Evolutionary conservation across 2,113 vertebrate species (phyloP), one percentile per base, ranked within the genome.

Genomic region (Cynoglossus semilaevis): DNA sequence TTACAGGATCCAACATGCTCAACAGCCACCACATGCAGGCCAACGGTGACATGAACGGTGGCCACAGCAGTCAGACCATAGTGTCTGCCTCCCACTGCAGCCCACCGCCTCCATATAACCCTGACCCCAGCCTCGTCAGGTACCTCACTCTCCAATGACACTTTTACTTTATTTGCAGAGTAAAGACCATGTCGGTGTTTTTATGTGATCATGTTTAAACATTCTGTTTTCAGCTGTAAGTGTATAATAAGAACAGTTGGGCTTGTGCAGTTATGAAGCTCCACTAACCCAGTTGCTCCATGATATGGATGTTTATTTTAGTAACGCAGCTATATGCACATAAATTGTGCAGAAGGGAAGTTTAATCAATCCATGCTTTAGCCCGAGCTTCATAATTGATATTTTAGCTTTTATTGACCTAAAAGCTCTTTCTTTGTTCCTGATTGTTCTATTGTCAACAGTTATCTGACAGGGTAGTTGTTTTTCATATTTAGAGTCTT

Each of bases 71-170:
- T 15, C 97, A 99, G 88, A 77, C 94, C 55, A 90, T 98, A 93
- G 92, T 94, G 74, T 94, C 95, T 0, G 92, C 95, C 15, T 93
- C 97, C 0, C 96, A 99, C 85, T 99, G 95, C 89, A 96, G 92
- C 17, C 95, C 96, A 0, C 96, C 97, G 8, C 96, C 97, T 4
- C 92, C 94, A 45, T 99, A 99, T 91, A 97, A 93, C 53, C 94
- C 96, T 0, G 97, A 99, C 85, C 94, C 96, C 88, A 93, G 93
- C 91, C 94, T 98, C 0, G 90, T 98, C 93, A 99, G 96, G 97
- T 99, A 91, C 84, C 88, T 90, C 85, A 89, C 90, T 75, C 87
- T 92, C 84, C 90, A 91, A 83, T 92, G 91, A 90, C 85, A 89
- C 80, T 84, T 63, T 76, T 69, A 57, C 65, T 70, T 72, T 76